Conservation (phyloP, 2,797 vertebrate genomes). For the Stomatorhinus walkeri region DNA sequence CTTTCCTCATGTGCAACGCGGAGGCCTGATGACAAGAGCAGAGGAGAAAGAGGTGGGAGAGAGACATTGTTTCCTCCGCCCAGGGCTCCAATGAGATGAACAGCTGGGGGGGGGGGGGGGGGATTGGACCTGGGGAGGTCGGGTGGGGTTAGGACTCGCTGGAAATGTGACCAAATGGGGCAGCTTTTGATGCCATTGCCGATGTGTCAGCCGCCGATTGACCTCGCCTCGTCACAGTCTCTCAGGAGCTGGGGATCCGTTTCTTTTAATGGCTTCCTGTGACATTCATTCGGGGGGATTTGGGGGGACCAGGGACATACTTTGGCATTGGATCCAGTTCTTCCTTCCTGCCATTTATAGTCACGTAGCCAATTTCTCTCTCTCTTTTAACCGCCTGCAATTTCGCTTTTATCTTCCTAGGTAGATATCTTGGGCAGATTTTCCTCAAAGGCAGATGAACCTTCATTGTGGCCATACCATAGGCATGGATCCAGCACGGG, state of each 20-base stretch:
- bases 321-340: background rate
- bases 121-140: background rate
- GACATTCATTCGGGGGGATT: constrained; percentile 16
- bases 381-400: background rate
- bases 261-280: constrained; percentile 26
- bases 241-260: background rate
- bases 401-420: background rate
- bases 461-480: background rate
- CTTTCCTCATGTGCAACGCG: background rate
- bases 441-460: background rate
- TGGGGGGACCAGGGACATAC: constrained; percentile 18
- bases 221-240: constrained; percentile 1
- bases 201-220: background rate
- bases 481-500: background rate
- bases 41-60: constrained; percentile 29
- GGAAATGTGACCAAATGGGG: background rate
- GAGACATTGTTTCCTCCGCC: background rate
- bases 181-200: background rate
- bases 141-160: background rate
- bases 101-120: constrained; percentile 25
- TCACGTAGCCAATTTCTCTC: background rate
- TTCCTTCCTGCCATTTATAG: constrained; percentile 18
- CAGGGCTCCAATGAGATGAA: constrained; percentile 26
- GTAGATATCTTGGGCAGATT: constrained; percentile 14
- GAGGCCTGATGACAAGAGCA: constrained; percentile 27